Conservation (phyloP, 92 coral and sea anemone genomes). For the Phenganax stokvisi region DNA sequence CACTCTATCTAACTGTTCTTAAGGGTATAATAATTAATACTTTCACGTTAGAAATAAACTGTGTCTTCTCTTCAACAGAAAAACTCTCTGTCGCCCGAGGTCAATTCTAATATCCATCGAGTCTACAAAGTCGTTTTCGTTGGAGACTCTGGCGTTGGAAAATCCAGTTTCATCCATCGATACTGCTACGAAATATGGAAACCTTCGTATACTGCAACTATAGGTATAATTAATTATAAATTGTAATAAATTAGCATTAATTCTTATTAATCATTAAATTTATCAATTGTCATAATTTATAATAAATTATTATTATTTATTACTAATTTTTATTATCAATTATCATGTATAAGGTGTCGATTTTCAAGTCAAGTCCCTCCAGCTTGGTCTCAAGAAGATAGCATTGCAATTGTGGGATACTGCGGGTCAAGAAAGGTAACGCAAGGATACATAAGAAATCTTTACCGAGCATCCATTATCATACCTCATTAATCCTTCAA, state of each 20-base stretch:
- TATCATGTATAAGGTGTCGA: constrained; percentile 68
- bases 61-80: constrained; percentile 28
- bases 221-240: constrained; percentile 50
- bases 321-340: background rate
- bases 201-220: constrained; percentile 96
- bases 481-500: too few species aligned
- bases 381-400: constrained; percentile 70
- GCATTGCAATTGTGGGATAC: constrained; percentile 99
- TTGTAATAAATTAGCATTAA: too few species aligned
- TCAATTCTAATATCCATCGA: constrained; percentile 60
- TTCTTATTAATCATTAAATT: too few species aligned
- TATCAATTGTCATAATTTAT: too few species aligned
- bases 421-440: constrained; percentile 96
- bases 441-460: background rate
- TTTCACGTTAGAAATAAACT: background rate
- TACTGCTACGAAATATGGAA: constrained; percentile 92
- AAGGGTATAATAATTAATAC: too few species aligned
- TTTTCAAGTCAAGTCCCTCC: constrained; percentile 86
- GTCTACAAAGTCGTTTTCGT: constrained; percentile 90
- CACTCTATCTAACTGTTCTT: too few species aligned
- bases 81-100: constrained; percentile 28
- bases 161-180: constrained; percentile 92
- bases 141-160: constrained; percentile 97
- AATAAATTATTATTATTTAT: background rate
- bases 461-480: too few species aligned